Evolutionary conservation across 2,888 invertebrate species (phyloP), one percentile per base, ranked within the genome.

Genomic region (Ferrisia virgata): DNA sequence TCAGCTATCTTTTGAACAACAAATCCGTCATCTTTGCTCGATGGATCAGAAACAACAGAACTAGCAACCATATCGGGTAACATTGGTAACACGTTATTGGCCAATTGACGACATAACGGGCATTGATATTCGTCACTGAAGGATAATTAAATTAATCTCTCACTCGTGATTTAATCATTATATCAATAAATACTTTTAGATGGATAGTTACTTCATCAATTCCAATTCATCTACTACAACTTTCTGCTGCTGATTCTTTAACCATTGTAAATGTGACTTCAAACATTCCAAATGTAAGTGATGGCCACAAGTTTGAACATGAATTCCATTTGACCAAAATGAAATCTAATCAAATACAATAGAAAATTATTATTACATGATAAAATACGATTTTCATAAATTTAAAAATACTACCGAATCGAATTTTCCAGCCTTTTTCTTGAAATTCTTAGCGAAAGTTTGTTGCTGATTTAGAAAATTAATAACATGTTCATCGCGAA

Each of bases 251-350:
- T 94, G 93, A 85, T 93, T 93, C 87, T 93, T 91, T 85, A 98
- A 99, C 47, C 47, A 47, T n/a, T 47, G 47, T 9, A 47, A 47
- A 18, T 47, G 47, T 0, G 96, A 93, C 88, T 94, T 94, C 87
- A 97, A 93, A 89, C 99, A 99, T 88, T 95, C 95, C 87, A 98
- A 91, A 90, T 99, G 99, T 85, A 99, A 92, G 89, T 97, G 96
- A 90, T 99, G 99, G 0, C 99, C 98, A 90, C 99, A 99, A 1
- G 98, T 96, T 89, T 95, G 95, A 83, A 96, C 95, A 89, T 96
- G 94, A 82, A 98, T 95, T 84, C 98, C 98, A 86, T 95, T 95
- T 89, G 95, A 95, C 58, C 47, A 53, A 15, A 31, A 25, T 11
- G 47, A 47, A 47, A 47, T 47, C 47, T 47, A 3, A 18, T 18